These are phyloP conservation scores for Anomalospiza imberbis DNA, from an alignment of 2,797 vertebrate species.

Conservation along the genomic window DNA sequence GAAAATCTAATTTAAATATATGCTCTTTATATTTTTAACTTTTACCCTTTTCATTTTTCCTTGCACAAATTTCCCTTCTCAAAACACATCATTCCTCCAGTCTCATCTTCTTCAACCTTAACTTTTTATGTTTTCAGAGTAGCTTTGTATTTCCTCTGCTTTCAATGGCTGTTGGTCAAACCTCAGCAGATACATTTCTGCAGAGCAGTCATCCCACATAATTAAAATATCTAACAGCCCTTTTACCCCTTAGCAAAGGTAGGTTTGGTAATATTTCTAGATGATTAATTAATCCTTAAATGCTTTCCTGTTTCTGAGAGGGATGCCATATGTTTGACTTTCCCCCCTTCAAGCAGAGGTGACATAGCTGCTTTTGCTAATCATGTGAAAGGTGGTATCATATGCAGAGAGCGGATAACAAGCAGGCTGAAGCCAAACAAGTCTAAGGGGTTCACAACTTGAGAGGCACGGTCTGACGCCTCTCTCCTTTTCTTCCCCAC, in stretches of 20 bases:
- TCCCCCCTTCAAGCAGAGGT: background rate
- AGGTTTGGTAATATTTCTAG: background rate
- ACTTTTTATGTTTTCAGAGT: background rate
- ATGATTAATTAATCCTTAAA: background rate
- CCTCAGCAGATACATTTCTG: background rate
- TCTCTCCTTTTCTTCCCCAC: background rate
- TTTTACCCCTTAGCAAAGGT: background rate
- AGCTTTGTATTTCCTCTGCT: background rate
- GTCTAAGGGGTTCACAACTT: background rate
- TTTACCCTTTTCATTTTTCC: background rate
- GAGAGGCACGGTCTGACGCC: background rate
- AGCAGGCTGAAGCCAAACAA: constrained; percentile 10
- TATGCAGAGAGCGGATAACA: constrained; percentile 23
- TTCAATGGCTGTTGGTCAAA: background rate
- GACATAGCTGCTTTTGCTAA: constrained; percentile 22
- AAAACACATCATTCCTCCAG: background rate
- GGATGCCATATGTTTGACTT: constrained; percentile 23
- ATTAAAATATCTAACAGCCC: background rate
- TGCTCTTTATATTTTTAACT: background rate
- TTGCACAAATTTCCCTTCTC: background rate
- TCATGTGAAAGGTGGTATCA: background rate
- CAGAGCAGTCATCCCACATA: background rate
- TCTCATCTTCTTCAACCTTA: background rate
- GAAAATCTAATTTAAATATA: background rate
- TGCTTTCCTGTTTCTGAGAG: background rate